Percentiles rank a stretch among this genome's conserved stretches.
phyloP scores from a whole-genome alignment of 2,113 vertebrate genomes.

The Ibidorhyncha struthersii region DNA sequence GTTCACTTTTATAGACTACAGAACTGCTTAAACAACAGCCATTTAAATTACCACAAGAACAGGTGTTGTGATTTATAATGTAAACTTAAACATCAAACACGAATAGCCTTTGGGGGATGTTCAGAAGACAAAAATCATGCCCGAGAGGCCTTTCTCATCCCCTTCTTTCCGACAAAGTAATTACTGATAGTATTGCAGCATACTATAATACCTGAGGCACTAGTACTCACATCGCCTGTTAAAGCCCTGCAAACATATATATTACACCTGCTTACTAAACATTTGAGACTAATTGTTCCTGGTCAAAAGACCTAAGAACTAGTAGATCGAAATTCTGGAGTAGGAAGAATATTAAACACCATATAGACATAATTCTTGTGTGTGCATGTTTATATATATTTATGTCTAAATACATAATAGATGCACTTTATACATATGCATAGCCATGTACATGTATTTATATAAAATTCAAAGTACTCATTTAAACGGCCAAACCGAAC shows the following conservation, averaged over 20 bases:
- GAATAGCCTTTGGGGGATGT: not conserved
- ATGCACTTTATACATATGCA: not conserved
- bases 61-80: slow-evolving; percentile 49
- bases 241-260: not conserved
- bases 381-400: not conserved
- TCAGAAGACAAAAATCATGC: slow-evolving; percentile 44
- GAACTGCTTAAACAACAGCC: not conserved
- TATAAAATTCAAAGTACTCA: not conserved
- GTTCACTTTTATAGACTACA: slow-evolving; percentile 25
- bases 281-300: not conserved
- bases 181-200: not conserved
- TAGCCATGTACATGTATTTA: not conserved
- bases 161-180: not conserved
- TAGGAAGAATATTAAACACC: not conserved
- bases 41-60: slow-evolving; percentile 44
- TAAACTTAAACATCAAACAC: slow-evolving; percentile 59
- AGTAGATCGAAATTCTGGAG: not conserved
- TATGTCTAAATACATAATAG: not conserved
- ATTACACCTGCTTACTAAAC: not conserved
- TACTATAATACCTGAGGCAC: not conserved
- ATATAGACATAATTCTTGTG: not conserved
- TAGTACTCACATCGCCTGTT: not conserved
- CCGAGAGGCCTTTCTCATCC: not conserved
- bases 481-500: not conserved
- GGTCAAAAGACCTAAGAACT: not conserved